Conservation (phyloP, 2,797 vertebrate genomes). For the Sebastolobus altivelis region DNA sequence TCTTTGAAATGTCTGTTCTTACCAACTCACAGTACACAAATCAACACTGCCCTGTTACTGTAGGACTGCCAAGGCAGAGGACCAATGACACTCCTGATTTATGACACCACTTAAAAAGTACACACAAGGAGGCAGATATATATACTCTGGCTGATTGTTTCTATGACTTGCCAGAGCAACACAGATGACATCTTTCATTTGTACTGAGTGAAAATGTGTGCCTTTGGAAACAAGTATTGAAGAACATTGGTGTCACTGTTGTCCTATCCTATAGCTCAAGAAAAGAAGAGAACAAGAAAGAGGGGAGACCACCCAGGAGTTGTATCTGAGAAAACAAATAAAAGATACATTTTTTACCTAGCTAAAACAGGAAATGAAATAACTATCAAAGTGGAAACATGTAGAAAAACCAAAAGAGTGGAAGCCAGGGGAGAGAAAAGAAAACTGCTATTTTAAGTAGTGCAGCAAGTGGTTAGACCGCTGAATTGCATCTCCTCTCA, state of each 20-base stretch:
- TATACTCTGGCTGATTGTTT: background rate
- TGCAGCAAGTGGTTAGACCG: background rate
- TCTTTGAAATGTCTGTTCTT: background rate
- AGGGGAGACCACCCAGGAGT: slow-evolving; percentile 5
- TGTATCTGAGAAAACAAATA: background rate
- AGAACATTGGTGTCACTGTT: background rate
- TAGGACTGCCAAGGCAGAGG: background rate
- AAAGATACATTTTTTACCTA: background rate
- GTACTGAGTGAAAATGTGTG: background rate
- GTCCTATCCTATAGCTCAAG: background rate
- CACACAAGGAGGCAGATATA: background rate
- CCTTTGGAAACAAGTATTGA: background rate
- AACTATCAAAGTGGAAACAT: background rate
- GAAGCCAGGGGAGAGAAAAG: background rate
- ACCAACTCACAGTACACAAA: background rate
- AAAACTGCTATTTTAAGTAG: background rate
- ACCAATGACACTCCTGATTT: background rate
- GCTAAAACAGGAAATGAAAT: background rate
- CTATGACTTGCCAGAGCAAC: background rate
- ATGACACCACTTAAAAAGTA: background rate
- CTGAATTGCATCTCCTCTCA: background rate
- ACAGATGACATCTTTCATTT: slow-evolving; percentile 13
- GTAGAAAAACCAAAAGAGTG: background rate
- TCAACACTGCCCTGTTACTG: background rate
- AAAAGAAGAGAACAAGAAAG: background rate